Evolutionary conservation across 2,797 vertebrate species (phyloP), one percentile per base, ranked within the genome.

Genomic region (Pempheris klunzingeri): DNA sequence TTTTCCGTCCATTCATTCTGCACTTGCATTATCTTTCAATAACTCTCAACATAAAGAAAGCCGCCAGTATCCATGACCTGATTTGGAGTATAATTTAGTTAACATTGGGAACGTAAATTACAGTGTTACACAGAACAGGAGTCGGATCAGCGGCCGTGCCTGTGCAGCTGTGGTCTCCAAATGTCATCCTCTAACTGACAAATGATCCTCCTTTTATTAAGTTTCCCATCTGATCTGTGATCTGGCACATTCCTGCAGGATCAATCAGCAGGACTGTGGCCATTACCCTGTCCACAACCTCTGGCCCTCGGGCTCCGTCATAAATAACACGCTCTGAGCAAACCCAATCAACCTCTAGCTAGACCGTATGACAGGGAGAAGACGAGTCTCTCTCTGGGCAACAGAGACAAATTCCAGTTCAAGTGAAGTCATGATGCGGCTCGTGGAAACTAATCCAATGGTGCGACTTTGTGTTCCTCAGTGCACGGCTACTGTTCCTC

Each of bases 181-280:
- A 34, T 26, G 46, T 34, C 47, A 55, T 58, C 10, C 38, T 44
- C 47, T 54, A 22, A 13, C 57, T 60, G 46, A 82, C n/a, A 49
- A 74, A 66, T 53, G 14, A 26, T 30, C 34, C 41, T 28, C 5
- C n/a, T 24, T 66, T 69, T 39, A 74, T 77, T 44, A 47, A 39
- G 22, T 28, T 54, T 47, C 32, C 7, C 17, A 57, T 74, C 38
- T 50, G 50, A 72, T 47, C 26, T 49, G 24, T 24, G 49, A 69
- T 69, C 65, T 46, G 67, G 22, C 30, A 39, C 70, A 81, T 83
- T 79, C 77, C 69, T 63, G 1, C 68, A 72, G 36, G 60, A 73
- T 83, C 79, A 71, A 66, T 58, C 74, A 82, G 55, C 20, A 71
- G 62, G 32, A 60, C 46, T 11, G 22, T 1, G 1, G 54, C 36